Evolutionary conservation across 1,140 invertebrate genomes (phyloP).

Genomic region (Mizuhopecten yessoensis): DNA sequence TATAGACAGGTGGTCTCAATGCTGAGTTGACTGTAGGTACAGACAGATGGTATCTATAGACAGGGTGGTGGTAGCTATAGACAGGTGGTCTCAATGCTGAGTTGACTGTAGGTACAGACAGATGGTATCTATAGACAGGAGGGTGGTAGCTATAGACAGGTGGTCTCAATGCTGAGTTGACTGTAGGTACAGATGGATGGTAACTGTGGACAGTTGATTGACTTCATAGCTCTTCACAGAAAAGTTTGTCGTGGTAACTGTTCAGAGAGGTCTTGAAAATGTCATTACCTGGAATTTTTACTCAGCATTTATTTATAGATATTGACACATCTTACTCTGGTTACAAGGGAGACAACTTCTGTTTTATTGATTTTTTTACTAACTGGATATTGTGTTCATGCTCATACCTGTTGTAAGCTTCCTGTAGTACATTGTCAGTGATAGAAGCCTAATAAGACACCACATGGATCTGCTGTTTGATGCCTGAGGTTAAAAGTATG

Average conservation of each 20-base stretch:
- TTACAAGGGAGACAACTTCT: neutral
- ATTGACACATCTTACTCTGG: neutral
- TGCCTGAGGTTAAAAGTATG: neutral
- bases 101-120: too few relatives aligned
- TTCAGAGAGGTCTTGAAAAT: neutral
- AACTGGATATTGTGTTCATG: too few relatives aligned
- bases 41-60: neutral
- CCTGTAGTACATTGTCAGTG: neutral
- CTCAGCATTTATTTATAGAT: conserved; percentile 1
- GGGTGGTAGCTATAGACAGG: neutral
- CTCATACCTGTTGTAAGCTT: neutral
- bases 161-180: too few relatives aligned
- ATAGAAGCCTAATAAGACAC: neutral
- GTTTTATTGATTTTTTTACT: neutral
- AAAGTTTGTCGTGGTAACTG: neutral
- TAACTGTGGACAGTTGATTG: neutral
- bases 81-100: too few relatives aligned
- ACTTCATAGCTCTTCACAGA: neutral
- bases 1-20: neutral
- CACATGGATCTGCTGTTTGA: neutral
- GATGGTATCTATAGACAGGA: neutral
- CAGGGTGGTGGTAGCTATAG: neutral
- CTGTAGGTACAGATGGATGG: too few relatives aligned
- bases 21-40: too few relatives aligned
- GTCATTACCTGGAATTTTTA: neutral